phyloP scores from a whole-genome alignment of 2,113 vertebrate species.

The Willisornis vidua region DNA sequence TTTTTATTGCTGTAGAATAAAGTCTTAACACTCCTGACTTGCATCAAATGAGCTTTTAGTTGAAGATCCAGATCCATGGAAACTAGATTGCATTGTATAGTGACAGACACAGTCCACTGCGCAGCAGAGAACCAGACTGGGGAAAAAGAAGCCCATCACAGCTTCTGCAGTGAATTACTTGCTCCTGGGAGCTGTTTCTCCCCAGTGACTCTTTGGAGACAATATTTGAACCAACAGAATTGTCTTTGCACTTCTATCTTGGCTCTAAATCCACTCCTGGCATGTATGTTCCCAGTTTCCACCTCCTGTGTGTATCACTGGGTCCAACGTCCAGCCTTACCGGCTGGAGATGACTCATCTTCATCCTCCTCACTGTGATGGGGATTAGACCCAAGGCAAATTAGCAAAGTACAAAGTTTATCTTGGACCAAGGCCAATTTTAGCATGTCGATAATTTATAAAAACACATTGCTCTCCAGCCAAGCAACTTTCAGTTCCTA shows the following conservation, averaged over 20 bases:
- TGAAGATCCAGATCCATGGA: background rate
- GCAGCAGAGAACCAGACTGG: background rate
- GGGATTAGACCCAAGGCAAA: background rate
- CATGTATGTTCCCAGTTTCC: background rate
- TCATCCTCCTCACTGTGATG: background rate
- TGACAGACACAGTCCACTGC: background rate
- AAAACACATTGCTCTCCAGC: slow-evolving; percentile 11
- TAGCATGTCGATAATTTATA: slow-evolving; percentile 23
- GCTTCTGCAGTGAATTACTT: background rate
- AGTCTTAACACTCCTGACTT: background rate
- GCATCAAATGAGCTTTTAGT: background rate
- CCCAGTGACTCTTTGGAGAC: background rate
- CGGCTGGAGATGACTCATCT: background rate
- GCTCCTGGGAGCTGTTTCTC: background rate
- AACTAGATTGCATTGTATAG: background rate
- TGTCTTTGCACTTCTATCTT: background rate
- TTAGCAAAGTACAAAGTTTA: slow-evolving; percentile 5
- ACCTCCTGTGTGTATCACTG: background rate
- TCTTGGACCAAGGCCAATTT: slow-evolving; percentile 13
- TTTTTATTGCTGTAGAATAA: background rate
- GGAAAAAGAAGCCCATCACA: background rate
- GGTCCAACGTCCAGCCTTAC: background rate
- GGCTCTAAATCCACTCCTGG: background rate
- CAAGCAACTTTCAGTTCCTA: slow-evolving; percentile 36
- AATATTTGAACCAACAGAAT: background rate